These are phyloP conservation scores for Lasioglossum leucozonium DNA, from an alignment of 2,888 invertebrate species.

Conservation along the genomic window DNA sequence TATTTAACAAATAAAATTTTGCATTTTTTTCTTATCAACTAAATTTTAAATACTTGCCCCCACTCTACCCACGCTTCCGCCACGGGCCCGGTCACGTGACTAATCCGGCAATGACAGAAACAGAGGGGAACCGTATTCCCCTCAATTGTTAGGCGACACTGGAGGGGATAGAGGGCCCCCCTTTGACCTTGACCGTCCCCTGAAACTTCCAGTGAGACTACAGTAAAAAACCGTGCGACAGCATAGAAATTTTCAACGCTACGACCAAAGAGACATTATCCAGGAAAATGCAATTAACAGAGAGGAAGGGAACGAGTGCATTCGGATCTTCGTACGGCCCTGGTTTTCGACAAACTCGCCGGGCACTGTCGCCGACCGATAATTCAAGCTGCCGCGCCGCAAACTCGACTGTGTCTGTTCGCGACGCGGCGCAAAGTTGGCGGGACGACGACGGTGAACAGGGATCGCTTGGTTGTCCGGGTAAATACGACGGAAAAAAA, in stretches of 20 bases:
- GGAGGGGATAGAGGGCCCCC: no score
- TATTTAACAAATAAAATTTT: no score
- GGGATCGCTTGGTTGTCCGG: constrained; percentile 63
- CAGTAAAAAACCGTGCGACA: background rate
- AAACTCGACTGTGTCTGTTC: constrained; percentile 67
- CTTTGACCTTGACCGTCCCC: background rate
- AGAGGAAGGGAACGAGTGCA: background rate
- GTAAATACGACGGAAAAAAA: constrained; percentile 52
- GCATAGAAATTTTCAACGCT: background rate
- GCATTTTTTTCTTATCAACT: no score
- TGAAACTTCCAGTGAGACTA: background rate
- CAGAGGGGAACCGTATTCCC: no score
- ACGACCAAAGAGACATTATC: background rate
- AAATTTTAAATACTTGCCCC: no score
- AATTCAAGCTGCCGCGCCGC: constrained; percentile 66
- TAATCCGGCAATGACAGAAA: no score
- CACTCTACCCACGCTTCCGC: no score
- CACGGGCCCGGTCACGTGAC: no score
- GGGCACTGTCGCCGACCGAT: constrained; percentile 70
- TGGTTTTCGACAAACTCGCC: constrained; percentile 70
- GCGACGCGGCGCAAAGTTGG: constrained; percentile 69
- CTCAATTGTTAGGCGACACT: no score
- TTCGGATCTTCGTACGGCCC: constrained; percentile 60
- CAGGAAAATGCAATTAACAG: background rate
- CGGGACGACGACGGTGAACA: constrained; percentile 59